phyloP scores from a whole-genome alignment of 30 jellyfish, hydroid and myxozoan genomes.

The Sanderia malayensis region DNA sequence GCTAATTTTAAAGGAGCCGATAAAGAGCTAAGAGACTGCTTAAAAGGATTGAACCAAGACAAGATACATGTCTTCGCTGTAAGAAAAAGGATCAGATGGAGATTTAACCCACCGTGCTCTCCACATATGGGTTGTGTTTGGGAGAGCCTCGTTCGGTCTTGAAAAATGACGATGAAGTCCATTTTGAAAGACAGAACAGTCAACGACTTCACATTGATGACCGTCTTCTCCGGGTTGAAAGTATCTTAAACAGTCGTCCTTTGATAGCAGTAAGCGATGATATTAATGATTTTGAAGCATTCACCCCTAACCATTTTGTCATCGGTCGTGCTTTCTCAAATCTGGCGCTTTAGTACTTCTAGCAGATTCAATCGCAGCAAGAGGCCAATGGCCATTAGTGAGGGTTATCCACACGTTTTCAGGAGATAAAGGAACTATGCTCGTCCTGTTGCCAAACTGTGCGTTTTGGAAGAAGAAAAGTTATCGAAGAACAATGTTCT shows the following conservation, averaged over 20 bases:
- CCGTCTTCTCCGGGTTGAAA: conserved; percentile 23
- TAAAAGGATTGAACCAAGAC: conserved; percentile 9
- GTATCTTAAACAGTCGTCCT: conserved; percentile 15
- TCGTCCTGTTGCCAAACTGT: too few species aligned
- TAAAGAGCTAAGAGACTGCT: not conserved
- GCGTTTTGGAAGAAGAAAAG: too few species aligned
- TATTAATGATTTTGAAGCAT: conserved; percentile 13
- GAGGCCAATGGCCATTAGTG: too few species aligned
- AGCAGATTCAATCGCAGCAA: too few species aligned
- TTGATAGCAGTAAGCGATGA: conserved; percentile 15
- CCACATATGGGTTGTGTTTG: conserved; percentile 37
- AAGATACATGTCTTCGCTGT: not conserved
- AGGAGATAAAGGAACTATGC: too few species aligned
- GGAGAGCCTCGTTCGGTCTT: conserved; percentile 25
- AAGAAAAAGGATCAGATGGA: conserved; percentile 1
- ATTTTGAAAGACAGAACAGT: conserved; percentile 8
- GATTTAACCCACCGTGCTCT: conserved; percentile 38
- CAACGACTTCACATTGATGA: not conserved
- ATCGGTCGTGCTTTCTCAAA: not conserved
- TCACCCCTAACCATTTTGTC: conserved; percentile 19
- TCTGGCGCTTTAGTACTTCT: too few species aligned
- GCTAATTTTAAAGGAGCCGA: conserved; percentile 42
- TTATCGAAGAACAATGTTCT: too few species aligned
- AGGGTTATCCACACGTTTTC: too few species aligned
- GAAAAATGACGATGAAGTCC: not conserved